Evolutionary conservation across 2,888 invertebrate genomes (phyloP).

Genomic region (Petrophora chlorosata): DNA sequence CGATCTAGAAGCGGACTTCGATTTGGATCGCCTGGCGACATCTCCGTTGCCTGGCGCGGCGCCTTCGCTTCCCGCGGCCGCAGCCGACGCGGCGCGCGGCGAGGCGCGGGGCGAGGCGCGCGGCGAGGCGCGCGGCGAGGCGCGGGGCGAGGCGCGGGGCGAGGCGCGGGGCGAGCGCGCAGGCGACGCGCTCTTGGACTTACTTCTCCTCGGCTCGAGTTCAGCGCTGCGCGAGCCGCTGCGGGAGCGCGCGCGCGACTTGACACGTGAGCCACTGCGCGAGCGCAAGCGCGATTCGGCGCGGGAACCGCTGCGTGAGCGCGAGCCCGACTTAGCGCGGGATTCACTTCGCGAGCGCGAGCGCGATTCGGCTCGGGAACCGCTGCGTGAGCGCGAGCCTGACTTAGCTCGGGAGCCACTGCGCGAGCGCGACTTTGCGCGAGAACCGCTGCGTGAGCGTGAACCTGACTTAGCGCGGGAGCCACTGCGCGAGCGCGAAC

Average conservation of each 20-base stretch:
- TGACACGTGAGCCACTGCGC: constrained; percentile 33
- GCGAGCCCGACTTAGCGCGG: too few species aligned
- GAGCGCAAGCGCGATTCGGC: too few species aligned
- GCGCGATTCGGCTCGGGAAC: constrained; percentile 23
- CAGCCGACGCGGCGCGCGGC: too few species aligned
- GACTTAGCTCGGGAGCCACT: constrained; percentile 29
- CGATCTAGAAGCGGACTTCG: constrained; percentile 34
- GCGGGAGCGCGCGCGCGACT: constrained; percentile 34
- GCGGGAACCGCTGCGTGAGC: constrained; percentile 43
- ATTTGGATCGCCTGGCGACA: constrained; percentile 8
- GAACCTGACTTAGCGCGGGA: constrained; percentile 19
- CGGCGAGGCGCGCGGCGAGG: too few species aligned
- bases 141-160: too few species aligned
- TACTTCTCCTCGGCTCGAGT: too few species aligned
- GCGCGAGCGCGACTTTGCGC: constrained; percentile 19
- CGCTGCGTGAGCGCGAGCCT: constrained; percentile 4
- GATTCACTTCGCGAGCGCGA: constrained; percentile 41
- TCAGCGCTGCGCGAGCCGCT: too few species aligned
- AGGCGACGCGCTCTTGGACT: too few species aligned
- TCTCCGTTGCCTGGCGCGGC: too few species aligned
- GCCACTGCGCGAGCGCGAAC: constrained; percentile 30
- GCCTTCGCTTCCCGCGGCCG: too few species aligned
- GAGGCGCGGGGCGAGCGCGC: too few species aligned
- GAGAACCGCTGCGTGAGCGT: constrained; percentile 20
- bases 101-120: too few species aligned